Percentiles rank a stretch among this genome's conserved stretches.
phyloP scores from a whole-genome alignment of 92 coral and sea anemone genomes.

The Porites lobata region DNA sequence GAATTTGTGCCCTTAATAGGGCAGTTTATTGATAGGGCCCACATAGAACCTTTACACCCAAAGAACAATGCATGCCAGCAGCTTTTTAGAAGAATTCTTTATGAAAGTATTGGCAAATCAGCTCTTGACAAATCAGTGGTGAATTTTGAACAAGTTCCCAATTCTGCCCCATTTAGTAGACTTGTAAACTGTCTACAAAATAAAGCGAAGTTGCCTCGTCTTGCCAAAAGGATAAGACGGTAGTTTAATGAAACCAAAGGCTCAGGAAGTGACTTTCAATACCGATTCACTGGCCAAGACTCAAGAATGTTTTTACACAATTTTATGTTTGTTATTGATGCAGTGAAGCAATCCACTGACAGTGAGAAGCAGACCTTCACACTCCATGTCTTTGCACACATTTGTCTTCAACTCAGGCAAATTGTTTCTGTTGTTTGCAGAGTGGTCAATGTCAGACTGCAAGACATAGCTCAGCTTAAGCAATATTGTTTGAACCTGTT shows the following conservation, averaged over 20 bases:
- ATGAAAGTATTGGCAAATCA: constrained; percentile 73
- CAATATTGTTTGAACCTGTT: constrained; percentile 70
- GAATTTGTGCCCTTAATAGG: constrained; percentile 77
- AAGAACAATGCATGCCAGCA: constrained; percentile 80
- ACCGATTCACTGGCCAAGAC: constrained; percentile 65
- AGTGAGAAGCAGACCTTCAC: constrained; percentile 43
- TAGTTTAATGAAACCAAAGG: constrained; percentile 64
- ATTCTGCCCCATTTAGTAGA: constrained; percentile 63
- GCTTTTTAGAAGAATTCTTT: constrained; percentile 64
- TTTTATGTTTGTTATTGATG: constrained; percentile 59
- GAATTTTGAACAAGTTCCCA: constrained; percentile 64
- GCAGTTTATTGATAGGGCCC: constrained; percentile 63
- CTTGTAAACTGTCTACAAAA: constrained; percentile 72
- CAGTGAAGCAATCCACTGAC: constrained; percentile 46
- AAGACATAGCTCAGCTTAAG: constrained; percentile 57
- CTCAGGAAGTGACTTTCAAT: constrained; percentile 32
- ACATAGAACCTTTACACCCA: constrained; percentile 58
- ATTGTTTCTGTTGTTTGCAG: constrained; percentile 46
- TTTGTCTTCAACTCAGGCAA: constrained; percentile 53
- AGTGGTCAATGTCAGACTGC: constrained; percentile 60
- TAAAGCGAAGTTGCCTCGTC: constrained; percentile 45
- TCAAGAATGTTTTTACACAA: constrained; percentile 55
- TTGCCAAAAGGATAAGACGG: constrained; percentile 33
- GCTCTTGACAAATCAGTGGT: constrained; percentile 40
- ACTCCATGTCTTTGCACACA: constrained; percentile 61